Evolutionary conservation across 2,888 invertebrate species (phyloP).

Genomic region (Diarsia rubi): DNA sequence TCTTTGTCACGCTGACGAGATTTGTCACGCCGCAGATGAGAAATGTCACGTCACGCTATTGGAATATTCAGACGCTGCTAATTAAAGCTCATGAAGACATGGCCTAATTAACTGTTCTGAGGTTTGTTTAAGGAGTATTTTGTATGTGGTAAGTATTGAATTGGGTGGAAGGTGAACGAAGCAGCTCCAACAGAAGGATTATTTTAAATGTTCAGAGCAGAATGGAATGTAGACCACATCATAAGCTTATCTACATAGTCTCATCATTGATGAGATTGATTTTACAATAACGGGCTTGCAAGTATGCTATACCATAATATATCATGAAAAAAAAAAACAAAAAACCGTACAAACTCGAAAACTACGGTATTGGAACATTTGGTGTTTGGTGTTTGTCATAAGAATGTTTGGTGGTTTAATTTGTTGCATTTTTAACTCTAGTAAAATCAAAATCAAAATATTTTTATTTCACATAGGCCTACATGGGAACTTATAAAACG

Average conservation of each 20-base stretch:
- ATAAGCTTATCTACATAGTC: not conserved
- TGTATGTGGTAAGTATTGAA: constrained; percentile 1
- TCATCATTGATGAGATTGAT: not conserved
- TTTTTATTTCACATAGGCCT: too few species aligned
- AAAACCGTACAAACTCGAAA: too few species aligned
- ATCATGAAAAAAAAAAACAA: too few species aligned
- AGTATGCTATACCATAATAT: not conserved
- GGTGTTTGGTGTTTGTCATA: too few species aligned
- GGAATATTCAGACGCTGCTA: constrained; percentile 55
- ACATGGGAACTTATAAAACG: too few species aligned
- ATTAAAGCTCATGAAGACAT: constrained; percentile 61
- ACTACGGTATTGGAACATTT: too few species aligned
- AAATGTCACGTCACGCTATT: constrained; percentile 61
- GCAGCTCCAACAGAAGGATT: too few species aligned
- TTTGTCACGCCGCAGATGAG: constrained; percentile 52
- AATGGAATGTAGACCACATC: not conserved
- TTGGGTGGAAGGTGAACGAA: too few species aligned
- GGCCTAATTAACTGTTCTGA: constrained; percentile 57
- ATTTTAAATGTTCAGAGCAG: too few species aligned
- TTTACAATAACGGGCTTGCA: not conserved
- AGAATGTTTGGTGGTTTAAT: too few species aligned
- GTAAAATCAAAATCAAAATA: too few species aligned
- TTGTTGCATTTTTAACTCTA: too few species aligned
- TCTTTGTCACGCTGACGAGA: constrained; percentile 57
- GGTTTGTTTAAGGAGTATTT: constrained; percentile 19